Evolutionary conservation across 2,113 vertebrate genomes (phyloP).

Genomic region (Maccullochella peelii): DNA sequence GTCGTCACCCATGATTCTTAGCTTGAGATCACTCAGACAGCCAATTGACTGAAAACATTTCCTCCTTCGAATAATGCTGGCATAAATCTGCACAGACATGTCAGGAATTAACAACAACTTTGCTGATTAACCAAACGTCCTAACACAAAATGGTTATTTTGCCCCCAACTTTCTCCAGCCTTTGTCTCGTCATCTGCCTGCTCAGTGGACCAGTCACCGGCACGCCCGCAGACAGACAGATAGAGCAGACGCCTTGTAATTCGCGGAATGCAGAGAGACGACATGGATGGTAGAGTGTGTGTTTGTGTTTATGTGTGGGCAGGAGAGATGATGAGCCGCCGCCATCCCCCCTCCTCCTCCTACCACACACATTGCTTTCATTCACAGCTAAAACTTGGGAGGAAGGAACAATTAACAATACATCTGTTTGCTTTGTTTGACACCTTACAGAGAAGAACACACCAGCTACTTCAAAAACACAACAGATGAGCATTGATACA

Average conservation of each 20-base stretch:
- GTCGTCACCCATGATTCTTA: constrained; percentile 24
- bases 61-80: constrained; percentile 18
- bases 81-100: constrained; percentile 39
- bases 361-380: constrained; percentile 51
- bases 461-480: neutral
- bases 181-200: constrained; percentile 23
- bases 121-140: neutral
- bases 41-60: constrained; percentile 32
- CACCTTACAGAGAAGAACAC: neutral
- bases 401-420: constrained; percentile 48
- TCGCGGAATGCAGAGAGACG: constrained; percentile 71
- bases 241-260: constrained; percentile 72
- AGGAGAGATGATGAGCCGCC: constrained; percentile 41
- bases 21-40: constrained; percentile 37
- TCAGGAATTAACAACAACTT: neutral
- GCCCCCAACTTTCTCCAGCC: neutral
- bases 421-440: constrained; percentile 21
- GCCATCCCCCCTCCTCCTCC: neutral
- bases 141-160: neutral
- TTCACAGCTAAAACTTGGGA: constrained; percentile 43
- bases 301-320: constrained; percentile 56
- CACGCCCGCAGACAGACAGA: constrained; percentile 62
- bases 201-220: constrained; percentile 32
- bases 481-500: neutral
- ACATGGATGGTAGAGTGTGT: constrained; percentile 42